A percentile compares a stretch with the other conserved stretches of the same genome.
Evolutionary conservation across 2,888 invertebrate genomes (phyloP).

Genomic region (Harpalus rufipes): DNA sequence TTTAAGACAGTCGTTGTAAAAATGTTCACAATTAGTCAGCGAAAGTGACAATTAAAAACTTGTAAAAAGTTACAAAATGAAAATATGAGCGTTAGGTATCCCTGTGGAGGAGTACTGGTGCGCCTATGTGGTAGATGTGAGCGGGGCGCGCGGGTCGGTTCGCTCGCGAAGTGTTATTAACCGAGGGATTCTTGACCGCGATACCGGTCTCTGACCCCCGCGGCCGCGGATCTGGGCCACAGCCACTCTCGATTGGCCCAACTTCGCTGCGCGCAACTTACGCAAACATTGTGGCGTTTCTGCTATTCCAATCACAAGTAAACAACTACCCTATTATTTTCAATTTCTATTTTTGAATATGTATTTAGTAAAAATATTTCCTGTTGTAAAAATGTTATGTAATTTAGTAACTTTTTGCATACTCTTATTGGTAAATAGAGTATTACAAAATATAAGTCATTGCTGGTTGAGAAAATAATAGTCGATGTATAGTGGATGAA

Average conservation of each 20-base stretch:
- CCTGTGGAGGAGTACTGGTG: not conserved
- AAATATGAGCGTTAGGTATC: not conserved
- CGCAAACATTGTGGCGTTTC: constrained; percentile 64
- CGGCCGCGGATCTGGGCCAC: constrained; percentile 71
- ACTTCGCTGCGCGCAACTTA: constrained; percentile 53
- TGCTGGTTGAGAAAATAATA: not conserved
- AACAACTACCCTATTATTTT: constrained; percentile 57
- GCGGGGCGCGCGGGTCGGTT: constrained; percentile 72
- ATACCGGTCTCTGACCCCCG: constrained; percentile 74
- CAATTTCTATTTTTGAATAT: not conserved
- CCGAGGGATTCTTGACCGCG: constrained; percentile 75
- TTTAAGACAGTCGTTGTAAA: constrained; percentile 5
- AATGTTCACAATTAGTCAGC: constrained; percentile 5
- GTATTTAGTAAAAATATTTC: not conserved
- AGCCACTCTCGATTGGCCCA: constrained; percentile 72
- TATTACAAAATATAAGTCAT: constrained; percentile 1
- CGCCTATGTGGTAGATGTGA: not conserved
- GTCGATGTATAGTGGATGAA: not conserved
- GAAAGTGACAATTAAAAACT: constrained; percentile 15
- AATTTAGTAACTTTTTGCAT: not conserved
- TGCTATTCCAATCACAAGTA: constrained; percentile 38
- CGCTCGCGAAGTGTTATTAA: constrained; percentile 69
- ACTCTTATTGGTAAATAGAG: not conserved
- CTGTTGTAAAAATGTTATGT: constrained; percentile 3
- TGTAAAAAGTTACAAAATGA: constrained; percentile 8